These are phyloP conservation scores for Falco berigora DNA, from an alignment of 2,797 vertebrate species.

Conservation along the genomic window DNA sequence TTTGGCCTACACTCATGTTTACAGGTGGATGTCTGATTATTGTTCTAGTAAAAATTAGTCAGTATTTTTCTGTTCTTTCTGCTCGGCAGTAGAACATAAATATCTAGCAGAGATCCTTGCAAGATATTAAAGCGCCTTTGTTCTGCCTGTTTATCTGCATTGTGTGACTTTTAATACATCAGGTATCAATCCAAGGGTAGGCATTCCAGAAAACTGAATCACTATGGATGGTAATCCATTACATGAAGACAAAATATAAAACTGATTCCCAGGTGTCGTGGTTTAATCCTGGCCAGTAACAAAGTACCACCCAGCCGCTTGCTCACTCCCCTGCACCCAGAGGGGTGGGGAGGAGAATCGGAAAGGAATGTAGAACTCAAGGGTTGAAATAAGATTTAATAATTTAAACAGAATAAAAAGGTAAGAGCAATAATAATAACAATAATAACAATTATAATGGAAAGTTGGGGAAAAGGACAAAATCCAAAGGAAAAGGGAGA, in stretches of 20 bases:
- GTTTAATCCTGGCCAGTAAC: too few relatives aligned
- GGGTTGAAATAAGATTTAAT: too few relatives aligned
- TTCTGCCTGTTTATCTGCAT: background rate
- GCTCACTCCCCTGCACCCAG: too few relatives aligned
- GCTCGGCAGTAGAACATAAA: conserved; percentile 57
- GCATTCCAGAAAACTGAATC: background rate
- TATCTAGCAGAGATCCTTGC: background rate
- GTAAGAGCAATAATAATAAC: too few relatives aligned
- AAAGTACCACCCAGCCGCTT: too few relatives aligned
- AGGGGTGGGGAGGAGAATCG: too few relatives aligned
- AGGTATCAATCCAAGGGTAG: background rate
- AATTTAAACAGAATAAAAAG: too few relatives aligned
- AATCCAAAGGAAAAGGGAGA: too few relatives aligned
- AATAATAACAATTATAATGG: too few relatives aligned
- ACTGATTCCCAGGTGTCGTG: background rate
- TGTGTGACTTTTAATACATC: background rate
- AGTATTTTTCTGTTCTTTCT: conserved; percentile 71
- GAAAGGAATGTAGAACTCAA: too few relatives aligned
- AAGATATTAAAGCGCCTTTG: background rate
- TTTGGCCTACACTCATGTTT: conserved; percentile 74
- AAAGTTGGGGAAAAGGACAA: too few relatives aligned
- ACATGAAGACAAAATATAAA: background rate
- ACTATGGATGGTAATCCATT: background rate
- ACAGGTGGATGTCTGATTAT: conserved; percentile 71
- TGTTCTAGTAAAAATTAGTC: conserved; percentile 73